Evolutionary conservation across 2,797 vertebrate genomes (phyloP).

Genomic region (Poeciliopsis infans): DNA sequence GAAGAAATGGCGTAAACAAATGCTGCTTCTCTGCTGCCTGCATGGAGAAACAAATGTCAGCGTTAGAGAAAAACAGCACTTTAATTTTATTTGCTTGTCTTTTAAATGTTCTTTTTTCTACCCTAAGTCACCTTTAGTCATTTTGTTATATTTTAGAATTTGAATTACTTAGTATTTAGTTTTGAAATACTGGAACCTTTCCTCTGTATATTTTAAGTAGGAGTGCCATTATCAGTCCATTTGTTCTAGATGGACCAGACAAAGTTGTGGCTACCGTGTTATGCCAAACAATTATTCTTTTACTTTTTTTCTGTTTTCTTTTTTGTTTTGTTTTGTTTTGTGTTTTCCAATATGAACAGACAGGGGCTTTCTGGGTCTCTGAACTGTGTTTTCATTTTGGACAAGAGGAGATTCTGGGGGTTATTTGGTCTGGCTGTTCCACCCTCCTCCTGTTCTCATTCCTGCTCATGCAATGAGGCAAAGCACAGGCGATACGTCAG

Average conservation of each 20-base stretch:
- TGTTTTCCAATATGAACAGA: constrained; percentile 70
- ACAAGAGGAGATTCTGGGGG: constrained; percentile 71
- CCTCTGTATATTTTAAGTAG: constrained; percentile 13
- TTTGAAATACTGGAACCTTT: constrained; percentile 9
- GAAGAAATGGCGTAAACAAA: constrained; percentile 98
- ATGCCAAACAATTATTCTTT: constrained; percentile 54
- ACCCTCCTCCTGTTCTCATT: constrained; percentile 75
- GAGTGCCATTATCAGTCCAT: constrained; percentile 42
- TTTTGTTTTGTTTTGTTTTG: constrained; percentile 54
- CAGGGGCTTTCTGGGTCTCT: constrained; percentile 74
- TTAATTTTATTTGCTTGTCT: neutral
- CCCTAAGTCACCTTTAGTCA: neutral
- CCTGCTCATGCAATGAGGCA: constrained; percentile 79
- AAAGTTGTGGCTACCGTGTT: constrained; percentile 42
- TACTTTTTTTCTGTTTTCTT: constrained; percentile 59
- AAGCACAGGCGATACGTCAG: constrained; percentile 83
- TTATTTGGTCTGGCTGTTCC: constrained; percentile 78
- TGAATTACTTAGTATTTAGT: neutral
- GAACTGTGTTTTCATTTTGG: constrained; percentile 76
- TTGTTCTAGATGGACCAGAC: constrained; percentile 40
- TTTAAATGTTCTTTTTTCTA: neutral
- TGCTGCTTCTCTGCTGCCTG: constrained; percentile 97
- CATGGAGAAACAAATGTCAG: neutral
- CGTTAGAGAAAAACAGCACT: neutral
- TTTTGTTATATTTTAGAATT: constrained; percentile 8